A percentile compares a stretch with the other conserved stretches of the same genome.
These are phyloP conservation scores for Turritopsis dohrnii DNA, from an alignment of 30 jellyfish, hydroid and myxozoan species.

Conservation along the genomic window DNA sequence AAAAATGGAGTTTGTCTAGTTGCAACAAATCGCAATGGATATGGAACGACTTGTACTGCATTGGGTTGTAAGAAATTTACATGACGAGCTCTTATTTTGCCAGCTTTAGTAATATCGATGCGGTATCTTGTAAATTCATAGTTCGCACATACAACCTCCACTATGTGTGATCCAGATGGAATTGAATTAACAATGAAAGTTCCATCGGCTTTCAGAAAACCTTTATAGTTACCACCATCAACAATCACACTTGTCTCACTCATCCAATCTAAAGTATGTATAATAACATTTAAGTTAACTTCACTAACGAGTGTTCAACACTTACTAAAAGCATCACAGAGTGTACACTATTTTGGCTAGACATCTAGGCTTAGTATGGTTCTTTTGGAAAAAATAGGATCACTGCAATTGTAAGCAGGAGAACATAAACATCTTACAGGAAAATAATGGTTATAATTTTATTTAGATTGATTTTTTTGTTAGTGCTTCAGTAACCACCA, in stretches of 20 bases:
- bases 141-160: constrained; percentile 77
- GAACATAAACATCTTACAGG: too few relatives aligned
- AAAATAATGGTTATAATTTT: too few relatives aligned
- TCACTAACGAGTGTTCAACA: too few relatives aligned
- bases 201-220: constrained; percentile 79
- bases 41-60: constrained; percentile 79
- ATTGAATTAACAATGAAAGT: constrained; percentile 51
- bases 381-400: too few relatives aligned
- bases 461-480: too few relatives aligned
- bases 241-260: constrained; percentile 58
- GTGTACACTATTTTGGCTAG: too few relatives aligned
- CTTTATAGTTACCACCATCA: constrained; percentile 69
- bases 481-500: too few relatives aligned
- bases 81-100: constrained; percentile 73
- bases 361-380: too few relatives aligned
- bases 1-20: constrained; percentile 74
- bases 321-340: too few relatives aligned
- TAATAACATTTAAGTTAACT: background rate
- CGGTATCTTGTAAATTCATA: constrained; percentile 64
- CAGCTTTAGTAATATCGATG: constrained; percentile 78
- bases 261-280: constrained; percentile 55
- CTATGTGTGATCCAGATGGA: constrained; percentile 83
- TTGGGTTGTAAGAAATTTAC: constrained; percentile 77
- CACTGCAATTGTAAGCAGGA: too few relatives aligned
- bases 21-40: constrained; percentile 73